Evolutionary conservation across 2,888 invertebrate genomes (phyloP).

Genomic region (Dasysyrphus albostriatus): DNA sequence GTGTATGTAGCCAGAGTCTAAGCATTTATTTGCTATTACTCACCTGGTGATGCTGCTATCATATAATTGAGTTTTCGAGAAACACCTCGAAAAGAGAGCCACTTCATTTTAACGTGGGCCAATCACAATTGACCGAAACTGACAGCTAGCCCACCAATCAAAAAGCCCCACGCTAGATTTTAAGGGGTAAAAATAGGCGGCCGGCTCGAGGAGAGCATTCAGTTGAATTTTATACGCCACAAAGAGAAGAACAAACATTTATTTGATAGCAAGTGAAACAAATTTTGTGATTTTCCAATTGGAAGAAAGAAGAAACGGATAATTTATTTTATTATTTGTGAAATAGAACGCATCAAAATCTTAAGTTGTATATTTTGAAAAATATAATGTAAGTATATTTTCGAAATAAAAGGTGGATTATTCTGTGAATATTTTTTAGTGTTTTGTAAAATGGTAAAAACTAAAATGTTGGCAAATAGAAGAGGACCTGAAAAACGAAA

Average conservation of each 20-base stretch:
- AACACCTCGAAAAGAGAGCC: conserved; percentile 60
- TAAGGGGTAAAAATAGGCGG: conserved; percentile 81
- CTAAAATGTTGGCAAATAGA: conserved; percentile 22
- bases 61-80: conserved; percentile 17
- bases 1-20: neutral
- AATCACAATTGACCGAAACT: conserved; percentile 79
- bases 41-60: conserved; percentile 36
- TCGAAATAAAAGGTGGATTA: neutral
- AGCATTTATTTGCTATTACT: neutral
- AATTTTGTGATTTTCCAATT: conserved; percentile 77
- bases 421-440: conserved; percentile 16
- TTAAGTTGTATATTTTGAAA: conserved; percentile 1
- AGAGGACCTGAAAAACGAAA: conserved; percentile 3
- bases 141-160: conserved; percentile 78
- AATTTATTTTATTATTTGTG: conserved; percentile 73
- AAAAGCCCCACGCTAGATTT: conserved; percentile 78
- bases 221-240: conserved; percentile 81
- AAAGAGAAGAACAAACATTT: conserved; percentile 77
- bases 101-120: conserved; percentile 79
- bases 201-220: conserved; percentile 78
- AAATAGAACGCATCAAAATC: conserved; percentile 19
- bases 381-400: conserved; percentile 53
- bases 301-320: conserved; percentile 56
- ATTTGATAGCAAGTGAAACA: conserved; percentile 19
- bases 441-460: neutral